phyloP scores from a whole-genome alignment of 1,140 invertebrate genomes.

The Acromyrmex charruanus region DNA sequence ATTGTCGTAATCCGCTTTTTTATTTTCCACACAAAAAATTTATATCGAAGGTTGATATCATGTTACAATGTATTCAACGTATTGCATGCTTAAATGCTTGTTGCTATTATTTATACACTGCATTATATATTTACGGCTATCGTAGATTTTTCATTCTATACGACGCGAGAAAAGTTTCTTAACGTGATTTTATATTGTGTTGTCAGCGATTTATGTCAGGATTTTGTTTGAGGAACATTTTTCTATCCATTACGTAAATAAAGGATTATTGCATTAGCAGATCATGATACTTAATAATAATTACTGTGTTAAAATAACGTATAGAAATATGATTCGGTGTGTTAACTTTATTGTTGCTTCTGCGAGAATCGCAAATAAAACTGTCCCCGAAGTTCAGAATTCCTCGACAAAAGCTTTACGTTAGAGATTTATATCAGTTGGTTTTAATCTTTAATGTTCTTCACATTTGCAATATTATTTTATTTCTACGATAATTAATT shows the following conservation, averaged over 20 bases:
- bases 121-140: background rate
- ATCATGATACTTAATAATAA: constrained; percentile 1
- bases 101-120: constrained; percentile 10
- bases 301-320: background rate
- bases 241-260: constrained; percentile 40
- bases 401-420: background rate
- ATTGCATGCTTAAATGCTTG: background rate
- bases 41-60: constrained; percentile 10
- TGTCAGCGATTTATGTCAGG: background rate
- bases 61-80: background rate
- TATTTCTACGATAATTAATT: background rate
- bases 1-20: background rate
- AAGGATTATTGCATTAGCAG: constrained; percentile 4
- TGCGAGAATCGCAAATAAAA: constrained; percentile 5
- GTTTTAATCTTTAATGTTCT: background rate
- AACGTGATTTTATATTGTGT: constrained; percentile 20
- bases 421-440: background rate
- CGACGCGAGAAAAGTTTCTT: background rate
- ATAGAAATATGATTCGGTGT: background rate
- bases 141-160: constrained; percentile 2
- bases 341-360: background rate
- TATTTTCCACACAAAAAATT: constrained; percentile 19
- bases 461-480: background rate
- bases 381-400: background rate
- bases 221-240: background rate